phyloP scores from a whole-genome alignment of 2,888 invertebrate genomes.

The Callimorpha dominula region DNA sequence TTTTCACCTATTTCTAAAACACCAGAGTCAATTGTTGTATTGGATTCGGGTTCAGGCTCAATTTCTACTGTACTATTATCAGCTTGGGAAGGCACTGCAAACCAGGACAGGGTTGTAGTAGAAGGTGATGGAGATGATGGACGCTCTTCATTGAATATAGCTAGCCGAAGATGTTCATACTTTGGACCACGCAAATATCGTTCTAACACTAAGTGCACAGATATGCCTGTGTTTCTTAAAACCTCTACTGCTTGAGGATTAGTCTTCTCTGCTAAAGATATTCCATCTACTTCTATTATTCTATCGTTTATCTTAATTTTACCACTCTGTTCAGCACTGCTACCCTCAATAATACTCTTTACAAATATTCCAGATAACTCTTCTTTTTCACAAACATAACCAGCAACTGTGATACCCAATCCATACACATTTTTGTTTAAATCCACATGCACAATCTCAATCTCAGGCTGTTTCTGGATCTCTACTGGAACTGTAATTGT shows the following conservation, averaged over 20 bases:
- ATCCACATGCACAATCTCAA: slow-evolving; percentile 96
- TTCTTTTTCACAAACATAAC: slow-evolving; percentile 99
- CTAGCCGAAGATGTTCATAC: slow-evolving; percentile 96
- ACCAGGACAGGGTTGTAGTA: slow-evolving; percentile 94
- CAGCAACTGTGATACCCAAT: slow-evolving; percentile 97
- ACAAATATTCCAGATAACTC: slow-evolving; percentile 99
- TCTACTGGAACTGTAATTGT: slow-evolving; percentile 83
- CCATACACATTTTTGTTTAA: slow-evolving; percentile 97
- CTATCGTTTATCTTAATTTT: slow-evolving; percentile 98
- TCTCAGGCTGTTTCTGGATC: slow-evolving; percentile 92
- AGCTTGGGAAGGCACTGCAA: slow-evolving; percentile 91
- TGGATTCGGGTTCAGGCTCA: slow-evolving; percentile 93
- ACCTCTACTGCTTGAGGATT: slow-evolving; percentile 99
- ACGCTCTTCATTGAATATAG: slow-evolving; percentile 89
- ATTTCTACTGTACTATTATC: slow-evolving; percentile 87
- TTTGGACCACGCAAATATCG: slow-evolving; percentile 97
- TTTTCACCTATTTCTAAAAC: slow-evolving; percentile 86
- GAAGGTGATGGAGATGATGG: slow-evolving; percentile 91
- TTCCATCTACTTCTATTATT: slow-evolving; percentile 98
- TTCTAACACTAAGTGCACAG: slow-evolving; percentile 95
- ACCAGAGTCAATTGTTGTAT: slow-evolving; percentile 93
- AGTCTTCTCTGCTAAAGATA: slow-evolving; percentile 95
- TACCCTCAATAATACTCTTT: slow-evolving; percentile 98
- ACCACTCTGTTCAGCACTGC: slow-evolving; percentile 97
- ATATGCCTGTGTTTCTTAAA: slow-evolving; percentile 96